Evolutionary conservation across 2,888 invertebrate species (phyloP), one percentile per base, ranked within the genome.

Genomic region (Achlya flavicornis): DNA sequence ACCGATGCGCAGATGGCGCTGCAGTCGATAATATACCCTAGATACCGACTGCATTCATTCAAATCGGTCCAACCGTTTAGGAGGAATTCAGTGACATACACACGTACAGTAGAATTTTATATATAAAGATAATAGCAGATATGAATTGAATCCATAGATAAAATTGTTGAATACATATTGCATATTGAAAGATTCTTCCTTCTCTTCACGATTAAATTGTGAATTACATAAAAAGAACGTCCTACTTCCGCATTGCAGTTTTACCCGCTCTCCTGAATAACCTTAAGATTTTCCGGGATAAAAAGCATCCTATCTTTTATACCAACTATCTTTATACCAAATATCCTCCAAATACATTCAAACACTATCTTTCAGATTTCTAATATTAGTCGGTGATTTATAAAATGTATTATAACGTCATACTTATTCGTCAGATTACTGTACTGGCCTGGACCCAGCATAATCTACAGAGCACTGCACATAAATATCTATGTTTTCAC

Each of bases 401-500:
- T 41, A 41, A 8, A 8, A 7, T 46, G n/a, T n/a, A n/a, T 14
- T 46, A 3, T 46, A n/a, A 46, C 12, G 26, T 58, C 32, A 57
- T 64, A 26, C 26, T 26, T 26, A 63, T 66, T 64, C 65, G 63
- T 69, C 72, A 71, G 66, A 57, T 26, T 26, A 2, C 26, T 26
- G 26, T 26, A 26, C 68, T 72, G 68, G 46, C 3, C n/a, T 43
- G 72, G 61, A 63, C 65, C 64, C 66, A 62, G 65, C 66, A 71
- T 81, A 79, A 81, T 79, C 74, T 78, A 71, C 48, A 48, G 48
- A 48, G 7, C 67, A 72, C 67, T 69, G 69, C 68, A 67, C 78
- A 78, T 83, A 83, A 83, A 83, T 84, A 86, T 84, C 84, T 86
- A 85, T 84, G 82, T 85, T 89, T 90, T 87, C 87, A 88, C 86